Evolutionary conservation across 2,888 invertebrate species (phyloP).

Genomic region (Druceiella hillmani): DNA sequence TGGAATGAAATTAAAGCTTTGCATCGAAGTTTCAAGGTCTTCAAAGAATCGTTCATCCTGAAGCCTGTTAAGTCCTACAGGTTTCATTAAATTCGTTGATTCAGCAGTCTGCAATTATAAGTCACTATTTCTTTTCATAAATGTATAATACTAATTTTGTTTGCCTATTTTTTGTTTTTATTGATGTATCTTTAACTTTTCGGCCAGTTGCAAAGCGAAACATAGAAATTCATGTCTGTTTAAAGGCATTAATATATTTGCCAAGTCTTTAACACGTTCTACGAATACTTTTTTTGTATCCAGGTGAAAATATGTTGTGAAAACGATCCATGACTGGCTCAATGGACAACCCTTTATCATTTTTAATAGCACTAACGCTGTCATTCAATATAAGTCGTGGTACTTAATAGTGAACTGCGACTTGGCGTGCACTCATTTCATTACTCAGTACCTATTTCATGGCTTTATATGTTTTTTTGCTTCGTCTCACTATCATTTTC

Average conservation of each 20-base stretch:
- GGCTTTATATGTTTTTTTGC: constrained; percentile 19
- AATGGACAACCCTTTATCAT: constrained; percentile 8
- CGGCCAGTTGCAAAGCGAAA: constrained; percentile 14
- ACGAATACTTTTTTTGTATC: constrained; percentile 12
- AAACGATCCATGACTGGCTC: constrained; percentile 13
- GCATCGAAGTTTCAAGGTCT: constrained; percentile 8
- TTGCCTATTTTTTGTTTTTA: constrained; percentile 9
- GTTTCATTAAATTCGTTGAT: constrained; percentile 15
- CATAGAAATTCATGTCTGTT: constrained; percentile 13
- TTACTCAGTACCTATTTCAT: constrained; percentile 17
- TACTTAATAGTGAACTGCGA: constrained; percentile 15
- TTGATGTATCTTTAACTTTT: constrained; percentile 13
- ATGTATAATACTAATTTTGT: constrained; percentile 10
- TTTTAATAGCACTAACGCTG: constrained; percentile 9
- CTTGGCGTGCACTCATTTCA: constrained; percentile 20
- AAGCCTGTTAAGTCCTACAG: constrained; percentile 17
- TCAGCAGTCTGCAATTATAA: constrained; percentile 8
- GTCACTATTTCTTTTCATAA: constrained; percentile 11
- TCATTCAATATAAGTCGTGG: constrained; percentile 13
- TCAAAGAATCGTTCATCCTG: constrained; percentile 12
- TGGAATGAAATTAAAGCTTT: constrained; percentile 7
- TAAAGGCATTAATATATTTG: constrained; percentile 10
- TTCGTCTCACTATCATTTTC: constrained; percentile 17
- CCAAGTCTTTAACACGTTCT: constrained; percentile 12
- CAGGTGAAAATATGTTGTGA: constrained; percentile 10